phyloP scores from a whole-genome alignment of 2,113 vertebrate genomes.

The Anarrhichthys ocellatus region DNA sequence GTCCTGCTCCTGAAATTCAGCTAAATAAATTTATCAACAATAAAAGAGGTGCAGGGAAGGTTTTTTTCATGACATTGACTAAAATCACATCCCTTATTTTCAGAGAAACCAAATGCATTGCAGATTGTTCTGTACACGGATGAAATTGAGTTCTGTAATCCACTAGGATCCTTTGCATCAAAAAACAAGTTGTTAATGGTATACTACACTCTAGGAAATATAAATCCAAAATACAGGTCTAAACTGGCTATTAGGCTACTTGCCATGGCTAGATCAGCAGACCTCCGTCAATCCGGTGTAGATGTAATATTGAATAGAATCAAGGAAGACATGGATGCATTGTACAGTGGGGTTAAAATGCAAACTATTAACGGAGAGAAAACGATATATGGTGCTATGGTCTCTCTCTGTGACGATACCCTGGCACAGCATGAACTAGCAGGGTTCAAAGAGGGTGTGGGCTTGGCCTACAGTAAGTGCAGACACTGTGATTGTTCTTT shows the following conservation, averaged over 20 bases:
- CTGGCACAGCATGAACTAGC: slow-evolving; percentile 33
- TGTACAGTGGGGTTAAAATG: slow-evolving; percentile 33
- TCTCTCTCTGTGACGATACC: slow-evolving; percentile 48
- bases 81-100: slow-evolving; percentile 48
- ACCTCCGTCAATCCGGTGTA: not conserved
- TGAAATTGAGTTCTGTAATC: slow-evolving; percentile 41
- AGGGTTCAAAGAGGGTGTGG: slow-evolving; percentile 42
- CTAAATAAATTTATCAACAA: no score
- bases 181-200: slow-evolving; percentile 10
- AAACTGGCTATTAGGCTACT: slow-evolving; percentile 18
- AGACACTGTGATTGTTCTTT: slow-evolving; percentile 47
- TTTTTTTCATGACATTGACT: slow-evolving; percentile 34
- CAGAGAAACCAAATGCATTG: slow-evolving; percentile 32
- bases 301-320: slow-evolving; percentile 23
- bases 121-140: slow-evolving; percentile 43
- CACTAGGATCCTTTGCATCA: slow-evolving; percentile 26
- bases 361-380: slow-evolving; percentile 27
- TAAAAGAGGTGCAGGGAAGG: not conserved
- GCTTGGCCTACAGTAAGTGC: slow-evolving; percentile 9
- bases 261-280: not conserved
- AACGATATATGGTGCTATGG: slow-evolving; percentile 38
- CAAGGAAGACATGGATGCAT: slow-evolving; percentile 26
- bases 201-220: slow-evolving; percentile 21
- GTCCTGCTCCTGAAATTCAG: no score
- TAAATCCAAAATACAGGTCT: slow-evolving; percentile 16